phyloP scores from a whole-genome alignment of 2,888 invertebrate genomes.

The Himalopsyche japonica region DNA sequence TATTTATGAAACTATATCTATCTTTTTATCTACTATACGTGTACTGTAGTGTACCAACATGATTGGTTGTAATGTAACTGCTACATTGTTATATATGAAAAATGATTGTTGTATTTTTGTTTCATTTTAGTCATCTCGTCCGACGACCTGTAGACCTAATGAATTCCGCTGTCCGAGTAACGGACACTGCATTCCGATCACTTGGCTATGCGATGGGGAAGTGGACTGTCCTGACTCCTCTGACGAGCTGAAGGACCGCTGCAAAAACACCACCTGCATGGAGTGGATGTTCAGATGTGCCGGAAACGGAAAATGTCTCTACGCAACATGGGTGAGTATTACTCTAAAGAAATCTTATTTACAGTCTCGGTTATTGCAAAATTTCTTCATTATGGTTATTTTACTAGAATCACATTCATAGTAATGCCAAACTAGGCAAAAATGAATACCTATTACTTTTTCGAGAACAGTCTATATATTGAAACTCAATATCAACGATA shows the following conservation, averaged over 20 bases:
- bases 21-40: too few species aligned
- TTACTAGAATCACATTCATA: too few species aligned
- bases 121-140: constrained; percentile 9
- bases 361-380: too few species aligned
- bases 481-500: too few species aligned
- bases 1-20: too few species aligned
- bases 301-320: constrained; percentile 60
- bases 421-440: too few species aligned
- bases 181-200: constrained; percentile 70
- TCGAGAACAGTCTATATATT: too few species aligned
- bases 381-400: too few species aligned
- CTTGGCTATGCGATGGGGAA: constrained; percentile 82
- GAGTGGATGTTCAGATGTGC: constrained; percentile 73
- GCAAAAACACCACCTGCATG: constrained; percentile 69
- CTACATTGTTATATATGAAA: not conserved
- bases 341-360: too few species aligned
- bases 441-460: too few species aligned
- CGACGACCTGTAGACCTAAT: constrained; percentile 46
- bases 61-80: not conserved
- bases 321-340: constrained; percentile 57
- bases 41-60: too few species aligned
- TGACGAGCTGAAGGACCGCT: constrained; percentile 69
- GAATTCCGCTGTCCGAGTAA: constrained; percentile 64
- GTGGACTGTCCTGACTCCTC: constrained; percentile 75
- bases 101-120: not conserved